These are phyloP conservation scores for Andricus grossulariae DNA, from an alignment of 1,140 invertebrate species.

Conservation along the genomic window DNA sequence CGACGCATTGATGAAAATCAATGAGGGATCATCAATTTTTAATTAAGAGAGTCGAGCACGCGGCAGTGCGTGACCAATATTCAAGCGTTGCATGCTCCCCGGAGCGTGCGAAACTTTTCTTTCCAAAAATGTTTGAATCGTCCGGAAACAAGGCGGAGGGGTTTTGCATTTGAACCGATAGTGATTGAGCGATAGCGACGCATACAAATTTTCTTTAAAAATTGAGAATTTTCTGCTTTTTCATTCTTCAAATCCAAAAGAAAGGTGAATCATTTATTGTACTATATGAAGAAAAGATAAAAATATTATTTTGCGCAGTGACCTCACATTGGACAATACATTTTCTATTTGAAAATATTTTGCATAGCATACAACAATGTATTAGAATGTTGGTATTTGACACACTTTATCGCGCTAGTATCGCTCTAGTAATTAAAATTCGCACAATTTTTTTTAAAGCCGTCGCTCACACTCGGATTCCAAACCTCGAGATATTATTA, in stretches of 20 bases:
- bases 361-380: too few species aligned
- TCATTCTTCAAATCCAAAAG: neutral
- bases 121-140: conserved; percentile 28
- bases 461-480: neutral
- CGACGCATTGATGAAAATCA: neutral
- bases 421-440: neutral
- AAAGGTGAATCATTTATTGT: neutral
- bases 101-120: conserved; percentile 29
- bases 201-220: conserved; percentile 7
- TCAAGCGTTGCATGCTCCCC: neutral
- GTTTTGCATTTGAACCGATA: conserved; percentile 51
- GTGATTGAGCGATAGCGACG: conserved; percentile 39
- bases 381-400: too few species aligned
- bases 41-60: neutral
- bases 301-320: neutral
- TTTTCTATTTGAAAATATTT: too few species aligned
- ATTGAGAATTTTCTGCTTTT: neutral
- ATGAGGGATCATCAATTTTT: conserved; percentile 17
- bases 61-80: conserved; percentile 11
- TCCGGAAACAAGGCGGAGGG: neutral
- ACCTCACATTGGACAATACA: too few species aligned
- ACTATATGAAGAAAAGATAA: neutral
- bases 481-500: neutral
- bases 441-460: neutral
- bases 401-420: too few species aligned